phyloP scores from a whole-genome alignment of 2,888 invertebrate genomes.

The Boloria euphrosyne region DNA sequence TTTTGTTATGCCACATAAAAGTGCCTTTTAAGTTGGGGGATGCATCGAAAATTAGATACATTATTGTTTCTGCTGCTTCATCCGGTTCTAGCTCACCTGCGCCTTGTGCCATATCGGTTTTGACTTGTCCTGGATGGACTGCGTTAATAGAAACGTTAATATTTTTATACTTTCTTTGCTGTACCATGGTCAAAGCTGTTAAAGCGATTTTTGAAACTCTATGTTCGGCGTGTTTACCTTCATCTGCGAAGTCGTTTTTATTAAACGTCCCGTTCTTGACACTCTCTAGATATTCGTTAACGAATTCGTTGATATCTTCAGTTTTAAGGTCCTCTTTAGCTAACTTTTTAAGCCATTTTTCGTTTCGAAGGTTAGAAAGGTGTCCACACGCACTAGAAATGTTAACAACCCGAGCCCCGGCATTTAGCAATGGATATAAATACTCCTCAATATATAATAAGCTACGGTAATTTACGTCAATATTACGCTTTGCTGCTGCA shows the following conservation, averaged over 20 bases:
- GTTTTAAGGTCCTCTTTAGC: slow-evolving; percentile 57
- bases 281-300: slow-evolving; percentile 67
- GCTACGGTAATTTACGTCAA: slow-evolving; percentile 68
- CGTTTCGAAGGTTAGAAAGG: slow-evolving; percentile 68
- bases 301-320: slow-evolving; percentile 65
- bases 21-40: slow-evolving; percentile 83
- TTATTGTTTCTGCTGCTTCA: slow-evolving; percentile 79
- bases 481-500: slow-evolving; percentile 67
- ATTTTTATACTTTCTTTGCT: slow-evolving; percentile 60
- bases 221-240: slow-evolving; percentile 72
- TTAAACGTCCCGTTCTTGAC: slow-evolving; percentile 68
- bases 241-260: slow-evolving; percentile 68
- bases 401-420: slow-evolving; percentile 89
- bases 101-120: slow-evolving; percentile 74
- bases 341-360: slow-evolving; percentile 60
- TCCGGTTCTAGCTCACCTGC: slow-evolving; percentile 83
- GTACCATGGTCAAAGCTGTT: slow-evolving; percentile 68
- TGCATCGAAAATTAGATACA: slow-evolving; percentile 85
- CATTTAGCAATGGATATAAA: slow-evolving; percentile 86
- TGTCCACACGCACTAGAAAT: slow-evolving; percentile 81
- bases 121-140: slow-evolving; percentile 65
- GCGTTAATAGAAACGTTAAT: slow-evolving; percentile 70
- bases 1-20: slow-evolving; percentile 84
- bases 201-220: slow-evolving; percentile 71
- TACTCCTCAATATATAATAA: slow-evolving; percentile 64